Base-by-base conservation (phyloP, 2,113 vertebrate species). In the Tragelaphus buxtoni region DNA sequence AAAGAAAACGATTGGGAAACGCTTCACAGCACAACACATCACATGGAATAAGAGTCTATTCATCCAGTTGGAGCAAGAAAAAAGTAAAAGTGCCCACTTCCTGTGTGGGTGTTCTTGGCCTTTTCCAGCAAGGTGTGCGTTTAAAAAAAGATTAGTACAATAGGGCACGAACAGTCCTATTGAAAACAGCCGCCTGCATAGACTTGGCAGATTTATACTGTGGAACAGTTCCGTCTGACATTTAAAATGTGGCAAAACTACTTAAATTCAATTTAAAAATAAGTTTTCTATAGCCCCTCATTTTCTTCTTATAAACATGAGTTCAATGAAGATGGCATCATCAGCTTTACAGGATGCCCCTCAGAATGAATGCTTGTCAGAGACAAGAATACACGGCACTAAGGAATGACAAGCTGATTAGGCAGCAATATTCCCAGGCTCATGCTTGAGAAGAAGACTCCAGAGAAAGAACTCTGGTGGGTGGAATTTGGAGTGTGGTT, bases 211-310 rank as follows among this genome's bases (percentile, higher is more conserved):
- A 98, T 97, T 98, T 98, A 97, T 98, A 97, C 95, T 86, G 91
- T 0, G 1, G 98, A 98, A 99, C 98, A 98, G 97, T 98, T 98
- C 98, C 94, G 85, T 97, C 96, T 99, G 98, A 98, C 98, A 98
- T 99, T 98, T 99, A 98, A 97, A 98, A 98, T 93, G 93, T 94
- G 98, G 93, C 56, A 92, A 97, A 98, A 98, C 92, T 91, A 96
- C 98, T 99, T 98, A 96, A 98, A 98, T 95, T 98, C 85, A 81
- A 96, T 98, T 98, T 98, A 98, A 94, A 98, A 98, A 98, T 97
- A 97, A 97, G 90, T 98, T 98, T 98, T 96, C 84, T 95, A 30
- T 97, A 97, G 95, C 94, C 92, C 87, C 97, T 63, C 0, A 93
- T 97, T 98, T 98, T 98, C 61, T 55, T 97, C 91, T 94, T 60